phyloP scores from a whole-genome alignment of 2,113 vertebrate species.

The Nycticryphes semicollaris region DNA sequence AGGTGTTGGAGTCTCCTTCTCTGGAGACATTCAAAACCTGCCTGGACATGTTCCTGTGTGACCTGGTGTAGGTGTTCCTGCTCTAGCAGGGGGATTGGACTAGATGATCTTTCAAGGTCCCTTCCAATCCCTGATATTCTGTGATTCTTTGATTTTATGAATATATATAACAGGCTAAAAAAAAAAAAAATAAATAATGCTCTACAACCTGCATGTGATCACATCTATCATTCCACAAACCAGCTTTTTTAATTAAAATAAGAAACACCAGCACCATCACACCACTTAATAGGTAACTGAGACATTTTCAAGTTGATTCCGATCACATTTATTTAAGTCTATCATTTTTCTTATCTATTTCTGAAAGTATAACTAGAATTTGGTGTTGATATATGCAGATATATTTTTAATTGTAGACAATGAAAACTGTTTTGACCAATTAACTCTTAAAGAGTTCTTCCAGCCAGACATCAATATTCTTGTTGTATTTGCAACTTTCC shows the following conservation, averaged over 20 bases:
- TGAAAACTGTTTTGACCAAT: neutral
- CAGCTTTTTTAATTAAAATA: neutral
- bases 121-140: no score
- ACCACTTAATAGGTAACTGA: neutral
- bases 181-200: neutral
- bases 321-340: neutral
- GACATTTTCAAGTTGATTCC: neutral
- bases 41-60: no score
- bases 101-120: no score
- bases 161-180: neutral
- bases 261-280: neutral
- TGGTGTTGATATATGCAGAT: neutral
- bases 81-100: no score
- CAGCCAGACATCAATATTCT: neutral
- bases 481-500: neutral
- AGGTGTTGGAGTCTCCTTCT: no score
- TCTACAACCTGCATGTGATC: neutral
- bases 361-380: neutral
- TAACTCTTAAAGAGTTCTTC: neutral
- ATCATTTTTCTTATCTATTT: neutral
- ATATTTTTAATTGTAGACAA: neutral
- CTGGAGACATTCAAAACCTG: no score
- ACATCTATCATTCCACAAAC: neutral
- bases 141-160: neutral
- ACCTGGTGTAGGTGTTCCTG: no score